Percentiles rank a stretch among this genome's conserved stretches.
Evolutionary conservation across 2,113 vertebrate genomes (phyloP).

Genomic region (Neotragus pygmaeus): DNA sequence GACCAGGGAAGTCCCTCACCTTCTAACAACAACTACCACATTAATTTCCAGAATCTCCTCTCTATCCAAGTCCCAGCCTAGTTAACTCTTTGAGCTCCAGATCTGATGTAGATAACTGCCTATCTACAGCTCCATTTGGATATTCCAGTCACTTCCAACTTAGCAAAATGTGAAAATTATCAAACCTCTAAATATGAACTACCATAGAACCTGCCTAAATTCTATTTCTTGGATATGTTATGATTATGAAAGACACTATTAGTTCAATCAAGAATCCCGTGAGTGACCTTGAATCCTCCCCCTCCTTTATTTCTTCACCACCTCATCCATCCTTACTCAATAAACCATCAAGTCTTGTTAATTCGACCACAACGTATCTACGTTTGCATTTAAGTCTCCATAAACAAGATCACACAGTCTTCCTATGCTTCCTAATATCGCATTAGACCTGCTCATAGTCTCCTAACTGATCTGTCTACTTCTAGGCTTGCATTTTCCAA

Average conservation of each 20-base stretch:
- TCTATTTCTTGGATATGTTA: not conserved
- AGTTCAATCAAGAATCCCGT: not conserved
- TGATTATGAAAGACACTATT: not conserved
- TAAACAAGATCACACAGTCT: not conserved
- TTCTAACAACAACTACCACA: not conserved
- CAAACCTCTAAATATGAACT: not conserved
- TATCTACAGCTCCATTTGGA: not conserved
- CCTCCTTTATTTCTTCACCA: not conserved
- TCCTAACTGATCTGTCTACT: not conserved
- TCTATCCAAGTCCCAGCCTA: not conserved
- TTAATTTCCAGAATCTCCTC: not conserved
- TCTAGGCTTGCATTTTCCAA: not conserved
- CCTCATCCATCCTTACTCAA: not conserved
- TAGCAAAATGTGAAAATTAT: not conserved
- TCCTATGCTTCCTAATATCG: not conserved
- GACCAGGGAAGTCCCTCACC: not conserved
- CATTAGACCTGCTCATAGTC: not conserved
- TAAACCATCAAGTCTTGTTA: not conserved
- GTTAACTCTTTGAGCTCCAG: not conserved
- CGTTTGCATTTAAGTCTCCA: not conserved
- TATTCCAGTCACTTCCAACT: not conserved
- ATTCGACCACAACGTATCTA: not conserved
- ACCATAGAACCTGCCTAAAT: not conserved
- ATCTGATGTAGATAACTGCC: not conserved
- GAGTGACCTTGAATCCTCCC: not conserved